Base-by-base conservation (phyloP, 2,113 vertebrate genomes). In the Xyliphius kryptos region DNA sequence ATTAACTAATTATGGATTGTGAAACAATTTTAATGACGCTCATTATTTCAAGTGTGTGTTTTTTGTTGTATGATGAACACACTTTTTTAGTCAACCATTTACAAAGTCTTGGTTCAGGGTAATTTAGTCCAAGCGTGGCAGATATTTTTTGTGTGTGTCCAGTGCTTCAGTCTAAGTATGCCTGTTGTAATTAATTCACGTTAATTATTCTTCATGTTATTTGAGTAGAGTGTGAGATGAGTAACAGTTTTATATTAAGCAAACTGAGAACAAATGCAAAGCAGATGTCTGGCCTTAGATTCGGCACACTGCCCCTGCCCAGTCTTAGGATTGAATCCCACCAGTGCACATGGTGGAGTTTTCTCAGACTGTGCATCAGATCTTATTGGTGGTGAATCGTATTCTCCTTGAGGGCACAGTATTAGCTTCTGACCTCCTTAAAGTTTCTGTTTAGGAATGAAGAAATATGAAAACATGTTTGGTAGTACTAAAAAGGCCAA, bases 271-370 rank as follows among this genome's bases (percentile, higher is more conserved):
- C 54, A 68, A 70, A 79, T 73, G 38, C 48, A 49, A 21, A 74
- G 62, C 74, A 79, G 70, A 74, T 74, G 74, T 73, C 20, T 59
- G 65, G 73, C 59, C 52, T 55, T 52, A 44, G 61, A 50, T 38
- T n/a, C 20, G 26, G 51, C 44, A 49, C 57, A 20, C 66, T 54
- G 52, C 61, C 59, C 53, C 38, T 43, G 65, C 14, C 1, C 37
- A 38, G 36, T 26, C 69, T 61, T 22, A 65, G 36, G 61, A 53
- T 63, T 62, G 60, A 44, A 58, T 43, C 46, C 22, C 46, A 55
- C 50, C 10, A 50, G 68, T 53, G 40, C 26, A 61, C 59, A 63
- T 36, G 48, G 48, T 53, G 17, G 54, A 41, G 58, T 32, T 47
- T 59, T 67, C 49, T 68, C 65, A 67, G 49, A n/a, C 13, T 21